A percentile compares a stretch with the other conserved stretches of the same genome.
Conservation (phyloP, 1,140 invertebrate genomes). For the Bombyx mandarina region DNA sequence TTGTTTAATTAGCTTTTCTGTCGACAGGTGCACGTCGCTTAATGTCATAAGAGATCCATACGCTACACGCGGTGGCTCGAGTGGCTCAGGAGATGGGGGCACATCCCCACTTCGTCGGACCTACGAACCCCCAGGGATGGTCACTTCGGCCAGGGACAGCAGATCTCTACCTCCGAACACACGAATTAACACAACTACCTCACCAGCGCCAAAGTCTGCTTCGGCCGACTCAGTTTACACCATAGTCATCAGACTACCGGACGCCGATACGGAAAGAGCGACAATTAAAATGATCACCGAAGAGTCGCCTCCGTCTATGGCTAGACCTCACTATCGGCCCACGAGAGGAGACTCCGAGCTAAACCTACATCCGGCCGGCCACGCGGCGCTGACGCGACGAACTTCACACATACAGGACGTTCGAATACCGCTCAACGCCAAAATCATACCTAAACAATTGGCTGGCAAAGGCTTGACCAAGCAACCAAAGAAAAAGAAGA, state of each 20-base stretch:
- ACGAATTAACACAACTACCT: conserved; percentile 54
- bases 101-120: conserved; percentile 57
- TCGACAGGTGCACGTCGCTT: conserved; percentile 79
- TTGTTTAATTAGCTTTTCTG: conserved; percentile 8
- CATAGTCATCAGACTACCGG: conserved; percentile 89
- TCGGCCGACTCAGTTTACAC: conserved; percentile 89
- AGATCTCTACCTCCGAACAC: conserved; percentile 69
- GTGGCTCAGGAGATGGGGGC: conserved; percentile 52
- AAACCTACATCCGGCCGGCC: conserved; percentile 57
- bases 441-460: conserved; percentile 86
- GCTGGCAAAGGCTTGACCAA: conserved; percentile 75
- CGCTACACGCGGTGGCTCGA: conserved; percentile 56
- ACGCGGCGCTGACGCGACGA: conserved; percentile 73
- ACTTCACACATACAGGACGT: conserved; percentile 85
- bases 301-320: conserved; percentile 66
- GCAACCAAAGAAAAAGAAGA: conserved; percentile 84
- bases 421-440: conserved; percentile 86
- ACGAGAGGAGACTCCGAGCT: conserved; percentile 65
- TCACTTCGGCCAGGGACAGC: conserved; percentile 65
- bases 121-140: conserved; percentile 39
- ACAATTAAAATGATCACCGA: conserved; percentile 92
- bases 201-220: conserved; percentile 73
- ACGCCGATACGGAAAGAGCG: conserved; percentile 69
- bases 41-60: conserved; percentile 84
- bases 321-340: conserved; percentile 52